A percentile compares a stretch with the other conserved stretches of the same genome.
These are phyloP conservation scores for Diplolepis rosae DNA, from an alignment of 2,888 invertebrate genomes.

Conservation along the genomic window DNA sequence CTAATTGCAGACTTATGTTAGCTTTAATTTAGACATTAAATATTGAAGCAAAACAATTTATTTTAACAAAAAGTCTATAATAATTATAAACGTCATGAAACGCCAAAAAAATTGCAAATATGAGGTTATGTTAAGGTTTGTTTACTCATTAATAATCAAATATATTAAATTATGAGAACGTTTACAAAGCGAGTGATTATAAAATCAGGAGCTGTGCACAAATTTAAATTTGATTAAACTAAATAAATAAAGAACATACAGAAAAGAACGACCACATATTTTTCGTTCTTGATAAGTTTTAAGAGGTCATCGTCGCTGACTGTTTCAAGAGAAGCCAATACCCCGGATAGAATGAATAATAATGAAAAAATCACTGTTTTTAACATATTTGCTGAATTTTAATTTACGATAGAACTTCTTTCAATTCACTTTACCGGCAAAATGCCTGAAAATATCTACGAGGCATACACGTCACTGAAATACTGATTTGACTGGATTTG, in stretches of 20 bases:
- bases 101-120: conserved; percentile 2
- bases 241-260: conserved; percentile 77
- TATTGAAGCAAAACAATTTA: no score
- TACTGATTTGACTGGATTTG: background rate
- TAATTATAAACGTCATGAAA: no score
- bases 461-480: conserved; percentile 7
- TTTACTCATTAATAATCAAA: background rate
- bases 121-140: background rate
- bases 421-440: conserved; percentile 31
- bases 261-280: conserved; percentile 87
- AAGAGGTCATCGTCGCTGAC: conserved; percentile 87
- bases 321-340: conserved; percentile 75
- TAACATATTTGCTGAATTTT: conserved; percentile 35
- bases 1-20: no score
- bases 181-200: background rate
- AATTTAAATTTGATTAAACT: background rate
- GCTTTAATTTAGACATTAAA: no score
- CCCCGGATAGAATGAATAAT: conserved; percentile 42
- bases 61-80: no score
- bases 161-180: background rate
- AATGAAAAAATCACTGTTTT: conserved; percentile 28
- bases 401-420: background rate
- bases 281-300: conserved; percentile 84
- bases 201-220: background rate
- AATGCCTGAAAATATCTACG: conserved; percentile 27